Evolutionary conservation across 1,140 invertebrate species (phyloP).

Genomic region (Drosophila ohnishii): DNA sequence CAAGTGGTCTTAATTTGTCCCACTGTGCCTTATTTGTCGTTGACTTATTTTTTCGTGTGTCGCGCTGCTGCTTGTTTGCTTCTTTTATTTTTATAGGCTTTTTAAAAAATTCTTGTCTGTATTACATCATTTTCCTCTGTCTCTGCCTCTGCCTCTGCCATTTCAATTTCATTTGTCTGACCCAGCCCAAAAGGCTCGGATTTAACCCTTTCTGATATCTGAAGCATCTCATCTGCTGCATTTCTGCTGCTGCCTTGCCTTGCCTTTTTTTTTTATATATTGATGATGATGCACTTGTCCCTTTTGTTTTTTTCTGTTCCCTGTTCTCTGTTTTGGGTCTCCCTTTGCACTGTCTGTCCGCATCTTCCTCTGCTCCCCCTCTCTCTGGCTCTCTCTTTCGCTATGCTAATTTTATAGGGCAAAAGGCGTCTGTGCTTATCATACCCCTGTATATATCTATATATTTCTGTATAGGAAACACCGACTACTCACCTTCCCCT

Average conservation of each 20-base stretch:
- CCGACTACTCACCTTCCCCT: conserved; percentile 5
- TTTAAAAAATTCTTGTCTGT: conserved; percentile 46
- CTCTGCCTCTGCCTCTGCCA: background rate
- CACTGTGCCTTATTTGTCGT: conserved; percentile 29
- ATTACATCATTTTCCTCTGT: conserved; percentile 44
- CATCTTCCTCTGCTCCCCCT: conserved; percentile 1
- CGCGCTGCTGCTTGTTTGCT: conserved; percentile 5
- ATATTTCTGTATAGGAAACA: conserved; percentile 16
- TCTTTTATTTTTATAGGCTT: conserved; percentile 45
- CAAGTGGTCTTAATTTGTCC: conserved; percentile 20
- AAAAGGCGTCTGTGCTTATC: conserved; percentile 45
- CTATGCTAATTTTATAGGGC: conserved; percentile 68
- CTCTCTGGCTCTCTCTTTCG: conserved; percentile 19
- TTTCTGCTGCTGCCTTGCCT: conserved; percentile 4
- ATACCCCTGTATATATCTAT: background rate
- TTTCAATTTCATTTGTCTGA: conserved; percentile 32
- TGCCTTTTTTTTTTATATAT: background rate
- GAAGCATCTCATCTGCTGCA: conserved; percentile 31
- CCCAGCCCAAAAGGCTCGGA: conserved; percentile 10
- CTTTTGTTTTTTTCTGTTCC: conserved; percentile 14
- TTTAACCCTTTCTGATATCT: conserved; percentile 24
- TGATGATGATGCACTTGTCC: conserved; percentile 47
- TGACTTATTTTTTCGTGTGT: conserved; percentile 4
- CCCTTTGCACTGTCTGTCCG: conserved; percentile 39
- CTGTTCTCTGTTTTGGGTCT: conserved; percentile 19